Conservation (phyloP, 2,888 invertebrate species). For the Exephanes ischioxanthus region DNA sequence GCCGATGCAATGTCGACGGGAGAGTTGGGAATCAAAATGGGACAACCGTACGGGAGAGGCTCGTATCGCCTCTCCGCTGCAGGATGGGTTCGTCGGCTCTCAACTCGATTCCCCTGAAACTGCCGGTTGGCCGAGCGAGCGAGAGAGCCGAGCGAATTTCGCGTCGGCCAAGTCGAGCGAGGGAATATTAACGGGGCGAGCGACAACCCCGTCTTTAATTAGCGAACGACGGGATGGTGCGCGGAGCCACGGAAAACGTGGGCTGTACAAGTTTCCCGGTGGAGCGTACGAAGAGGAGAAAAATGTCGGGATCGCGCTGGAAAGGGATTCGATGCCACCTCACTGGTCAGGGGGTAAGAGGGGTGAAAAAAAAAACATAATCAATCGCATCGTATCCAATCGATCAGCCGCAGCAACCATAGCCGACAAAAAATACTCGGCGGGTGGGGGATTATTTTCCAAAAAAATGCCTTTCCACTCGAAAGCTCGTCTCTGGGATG, state of each 20-base stretch:
- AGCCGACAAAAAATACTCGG: constrained; percentile 52
- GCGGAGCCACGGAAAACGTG: constrained; percentile 25
- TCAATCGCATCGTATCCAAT: constrained; percentile 27
- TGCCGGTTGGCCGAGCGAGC: constrained; percentile 33
- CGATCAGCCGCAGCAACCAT: constrained; percentile 34
- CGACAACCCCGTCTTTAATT: constrained; percentile 71
- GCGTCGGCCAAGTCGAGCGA: constrained; percentile 62
- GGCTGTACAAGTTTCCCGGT: constrained; percentile 33
- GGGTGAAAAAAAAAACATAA: neutral
- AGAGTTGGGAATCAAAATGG: constrained; percentile 47
- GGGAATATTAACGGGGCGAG: constrained; percentile 71
- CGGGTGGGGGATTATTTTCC: constrained; percentile 44
- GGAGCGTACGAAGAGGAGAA: constrained; percentile 1
- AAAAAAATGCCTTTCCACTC: constrained; percentile 27
- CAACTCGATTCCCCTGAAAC: constrained; percentile 31
- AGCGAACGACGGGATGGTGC: constrained; percentile 49
- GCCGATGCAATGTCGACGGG: constrained; percentile 42
- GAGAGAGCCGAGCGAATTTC: constrained; percentile 49
- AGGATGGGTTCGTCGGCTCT: constrained; percentile 33
- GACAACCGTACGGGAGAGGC: neutral
- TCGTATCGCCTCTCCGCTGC: constrained; percentile 5
- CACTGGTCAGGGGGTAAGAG: constrained; percentile 26
- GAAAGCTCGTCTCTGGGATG: neutral
- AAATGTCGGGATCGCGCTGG: constrained; percentile 10
- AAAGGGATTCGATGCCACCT: constrained; percentile 19